Base-by-base conservation (phyloP, 2,113 vertebrate species). In the Macrotus californicus region DNA sequence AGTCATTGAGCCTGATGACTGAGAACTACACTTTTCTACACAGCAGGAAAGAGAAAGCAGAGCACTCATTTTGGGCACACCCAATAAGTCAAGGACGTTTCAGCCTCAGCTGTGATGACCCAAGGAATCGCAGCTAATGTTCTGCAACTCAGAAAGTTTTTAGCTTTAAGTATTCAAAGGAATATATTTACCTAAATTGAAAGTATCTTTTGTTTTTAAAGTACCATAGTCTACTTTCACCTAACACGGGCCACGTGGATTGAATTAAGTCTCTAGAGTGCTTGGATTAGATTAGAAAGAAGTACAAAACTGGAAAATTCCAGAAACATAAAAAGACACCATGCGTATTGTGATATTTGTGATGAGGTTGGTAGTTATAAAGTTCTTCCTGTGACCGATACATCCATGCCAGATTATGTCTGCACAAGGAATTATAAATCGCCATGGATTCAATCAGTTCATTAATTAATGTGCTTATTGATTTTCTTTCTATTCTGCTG, bases 1-100 rank as follows among this genome's bases (percentile, higher is more conserved):
- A 95, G 59, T 95, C 22, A 82, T 36, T 82, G 72, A 81, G 79
- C 59, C 83, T 91, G 56, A 66, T 77, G 93, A 50, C 41, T 80
- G 80, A 83, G 16, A 66, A 34, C 21, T 36, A n/a, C 29, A 61
- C 56, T 29, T 84, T 75, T 76, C 90, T 80, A 84, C 64, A 14
- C 86, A 5, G 0, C 7, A 36, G 93, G 94, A 56, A 89, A 87
- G 26, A 96, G 87, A 96, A 34, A 66, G 31, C 36, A 34, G 31
- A 52, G 67, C 84, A 36, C 93, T 95, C 85, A 87, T 79, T 72
- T 93, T 41, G 75, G 43, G 72, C 64, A 48, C 6, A 43, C 12
- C 84, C 79, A 64, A 12, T 69, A 77, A 86, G 91, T 88, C 93
- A 54, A 85, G 24, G 67, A 50, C 75, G 4, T 85, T 90, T 67